Base-by-base conservation (phyloP, 2,113 vertebrate species). In the Garra rufa region DNA sequence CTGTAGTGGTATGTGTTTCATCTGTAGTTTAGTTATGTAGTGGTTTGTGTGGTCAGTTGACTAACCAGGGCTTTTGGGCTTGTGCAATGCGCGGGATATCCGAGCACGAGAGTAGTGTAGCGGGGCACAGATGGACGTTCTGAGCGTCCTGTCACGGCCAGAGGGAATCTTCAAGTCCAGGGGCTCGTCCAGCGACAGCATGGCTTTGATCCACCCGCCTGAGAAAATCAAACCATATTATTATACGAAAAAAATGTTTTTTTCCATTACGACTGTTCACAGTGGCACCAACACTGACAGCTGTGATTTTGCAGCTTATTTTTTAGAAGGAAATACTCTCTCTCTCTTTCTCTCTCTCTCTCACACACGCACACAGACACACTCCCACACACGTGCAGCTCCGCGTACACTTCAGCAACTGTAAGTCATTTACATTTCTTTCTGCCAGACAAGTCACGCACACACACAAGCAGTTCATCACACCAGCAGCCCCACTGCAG, bases 151-250 rank as follows among this genome's bases (percentile, higher is more conserved):
- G 0, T 88, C 90, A 0, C 94, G 94, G 80, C 95, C 95, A 26
- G 95, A 96, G 85, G 95, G 96, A 86, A 99, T 94, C 92, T 99
- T 99, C 91, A 99, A 89, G 92, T 99, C 97, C 69, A 99, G 92
- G 1, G 98, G 98, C 91, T 99, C 98, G 81, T 99, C 98, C 92
- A 98, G 81, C 14, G 97, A 98, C 89, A 98, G 94, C 97, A 99
- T 99, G 93, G 89, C 76, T 83, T 84, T 70, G 85, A 85, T 48
- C 21, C 73, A 73, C 83, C 70, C 19, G 9, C 81, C 78, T 79
- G 78, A 43, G 21, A 50, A 79, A 78, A 76, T 88, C 91, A 59
- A 76, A 30, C 15, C 6, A 24, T 41, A 6, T 75, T 50, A 75
- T 75, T 17, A 75, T 13, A 24, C 10, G 24, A 67, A 65, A 63